Conservation (phyloP, 2,797 vertebrate species). For the Epinephelus malabaricus region DNA sequence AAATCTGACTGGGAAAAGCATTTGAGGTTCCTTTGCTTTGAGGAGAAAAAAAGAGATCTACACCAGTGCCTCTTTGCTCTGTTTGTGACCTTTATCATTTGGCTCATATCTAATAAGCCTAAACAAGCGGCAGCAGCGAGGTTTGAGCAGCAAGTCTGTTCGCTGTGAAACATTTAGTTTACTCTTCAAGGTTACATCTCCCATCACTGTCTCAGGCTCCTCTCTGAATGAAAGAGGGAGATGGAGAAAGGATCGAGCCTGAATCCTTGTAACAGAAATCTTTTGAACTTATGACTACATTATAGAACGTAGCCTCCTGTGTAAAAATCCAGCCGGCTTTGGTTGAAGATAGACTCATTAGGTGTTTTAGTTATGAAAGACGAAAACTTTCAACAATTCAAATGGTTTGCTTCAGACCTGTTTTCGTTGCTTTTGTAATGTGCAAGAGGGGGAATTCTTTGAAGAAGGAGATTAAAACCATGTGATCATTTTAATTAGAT, state of each 20-base stretch:
- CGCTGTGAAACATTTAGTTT: constrained; percentile 70
- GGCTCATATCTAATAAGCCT: constrained; percentile 78
- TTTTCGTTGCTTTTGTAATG: constrained; percentile 71
- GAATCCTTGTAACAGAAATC: constrained; percentile 62
- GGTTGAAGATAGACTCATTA: constrained; percentile 75
- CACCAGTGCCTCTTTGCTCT: constrained; percentile 66
- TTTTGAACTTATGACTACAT: constrained; percentile 76
- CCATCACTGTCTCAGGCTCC: constrained; percentile 32
- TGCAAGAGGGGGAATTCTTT: constrained; percentile 74
- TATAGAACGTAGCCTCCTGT: constrained; percentile 69
- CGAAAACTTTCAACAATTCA: constrained; percentile 72
- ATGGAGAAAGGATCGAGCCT: constrained; percentile 25
- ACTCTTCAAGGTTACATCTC: constrained; percentile 71
- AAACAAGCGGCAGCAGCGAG: constrained; percentile 72
- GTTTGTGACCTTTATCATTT: constrained; percentile 81
- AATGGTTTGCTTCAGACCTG: constrained; percentile 73
- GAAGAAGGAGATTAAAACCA: constrained; percentile 86
- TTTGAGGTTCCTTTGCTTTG: constrained; percentile 62
- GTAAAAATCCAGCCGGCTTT: constrained; percentile 77
- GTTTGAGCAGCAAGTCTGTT: constrained; percentile 64
- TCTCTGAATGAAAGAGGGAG: constrained; percentile 51
- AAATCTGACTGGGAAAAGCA: constrained; percentile 75
- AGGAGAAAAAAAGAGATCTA: constrained; percentile 62
- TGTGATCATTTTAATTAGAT: constrained; percentile 88
- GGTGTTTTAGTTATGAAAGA: constrained; percentile 70